Conservation (phyloP, 1,140 invertebrate genomes). For the Pectinophora gossypiella region DNA sequence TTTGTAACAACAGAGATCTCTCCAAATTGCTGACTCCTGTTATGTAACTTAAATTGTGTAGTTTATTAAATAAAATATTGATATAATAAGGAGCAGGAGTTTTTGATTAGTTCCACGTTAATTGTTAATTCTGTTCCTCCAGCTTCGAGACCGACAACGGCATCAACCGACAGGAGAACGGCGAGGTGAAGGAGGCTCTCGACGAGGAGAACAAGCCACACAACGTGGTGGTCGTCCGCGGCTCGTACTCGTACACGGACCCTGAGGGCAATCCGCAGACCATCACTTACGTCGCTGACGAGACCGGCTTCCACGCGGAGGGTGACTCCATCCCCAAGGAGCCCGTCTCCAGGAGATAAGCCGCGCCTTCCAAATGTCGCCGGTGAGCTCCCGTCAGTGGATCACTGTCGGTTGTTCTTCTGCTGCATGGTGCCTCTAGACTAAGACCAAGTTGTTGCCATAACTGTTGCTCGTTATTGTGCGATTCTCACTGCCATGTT, state of each 20-base stretch:
- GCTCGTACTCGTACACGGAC: constrained; percentile 69
- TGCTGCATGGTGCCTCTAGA: constrained; percentile 12
- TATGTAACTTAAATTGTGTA: too few species aligned
- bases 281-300: constrained; percentile 72
- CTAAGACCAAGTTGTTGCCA: constrained; percentile 15
- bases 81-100: too few species aligned
- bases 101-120: too few species aligned
- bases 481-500: constrained; percentile 52
- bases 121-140: too few species aligned
- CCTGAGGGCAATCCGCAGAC: constrained; percentile 56
- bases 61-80: too few species aligned
- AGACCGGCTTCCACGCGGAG: too few species aligned
- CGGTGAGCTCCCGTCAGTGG: too few species aligned
- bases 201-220: constrained; percentile 11
- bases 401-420: too few species aligned
- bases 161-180: constrained; percentile 13
- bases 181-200: constrained; percentile 11
- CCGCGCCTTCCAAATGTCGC: too few species aligned
- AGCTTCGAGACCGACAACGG: constrained; percentile 21
- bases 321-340: too few species aligned
- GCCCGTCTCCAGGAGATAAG: constrained; percentile 25
- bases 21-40: too few species aligned
- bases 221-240: constrained; percentile 28
- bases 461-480: constrained; percentile 27
- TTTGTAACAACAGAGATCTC: too few species aligned